These are phyloP conservation scores for Melierax canorus DNA, from an alignment of 2,113 vertebrate genomes.

Conservation along the genomic window DNA sequence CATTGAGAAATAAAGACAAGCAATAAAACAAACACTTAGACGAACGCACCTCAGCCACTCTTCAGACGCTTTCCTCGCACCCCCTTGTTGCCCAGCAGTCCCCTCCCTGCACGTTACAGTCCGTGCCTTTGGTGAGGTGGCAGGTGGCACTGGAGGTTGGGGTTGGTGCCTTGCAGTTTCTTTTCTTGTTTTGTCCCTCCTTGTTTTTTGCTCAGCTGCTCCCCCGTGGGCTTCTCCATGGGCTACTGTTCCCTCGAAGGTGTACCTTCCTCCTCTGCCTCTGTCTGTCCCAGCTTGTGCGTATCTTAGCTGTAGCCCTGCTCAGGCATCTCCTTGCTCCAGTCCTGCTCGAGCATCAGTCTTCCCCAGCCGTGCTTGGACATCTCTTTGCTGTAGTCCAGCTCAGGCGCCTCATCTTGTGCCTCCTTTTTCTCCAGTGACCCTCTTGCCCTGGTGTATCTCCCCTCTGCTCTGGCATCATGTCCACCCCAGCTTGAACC, in stretches of 20 bases:
- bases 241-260: too few relatives aligned
- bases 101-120: background rate
- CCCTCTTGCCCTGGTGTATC: background rate
- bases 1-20: background rate
- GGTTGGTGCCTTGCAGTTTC: background rate
- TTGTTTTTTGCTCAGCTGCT: background rate
- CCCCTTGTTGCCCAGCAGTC: background rate
- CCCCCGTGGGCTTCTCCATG: rapidly evolving
- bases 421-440: background rate
- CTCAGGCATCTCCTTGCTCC: background rate
- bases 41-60: background rate
- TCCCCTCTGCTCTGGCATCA: background rate
- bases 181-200: background rate
- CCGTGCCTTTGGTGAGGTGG: rapidly evolving
- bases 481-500: background rate
- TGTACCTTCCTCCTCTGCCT: background rate
- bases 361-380: background rate
- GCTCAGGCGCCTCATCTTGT: background rate
- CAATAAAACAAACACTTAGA: background rate
- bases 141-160: background rate
- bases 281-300: background rate
- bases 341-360: background rate
- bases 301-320: background rate
- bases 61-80: background rate
- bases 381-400: background rate